phyloP scores from a whole-genome alignment of 1,140 invertebrate genomes.

The Drosophila funebris region DNA sequence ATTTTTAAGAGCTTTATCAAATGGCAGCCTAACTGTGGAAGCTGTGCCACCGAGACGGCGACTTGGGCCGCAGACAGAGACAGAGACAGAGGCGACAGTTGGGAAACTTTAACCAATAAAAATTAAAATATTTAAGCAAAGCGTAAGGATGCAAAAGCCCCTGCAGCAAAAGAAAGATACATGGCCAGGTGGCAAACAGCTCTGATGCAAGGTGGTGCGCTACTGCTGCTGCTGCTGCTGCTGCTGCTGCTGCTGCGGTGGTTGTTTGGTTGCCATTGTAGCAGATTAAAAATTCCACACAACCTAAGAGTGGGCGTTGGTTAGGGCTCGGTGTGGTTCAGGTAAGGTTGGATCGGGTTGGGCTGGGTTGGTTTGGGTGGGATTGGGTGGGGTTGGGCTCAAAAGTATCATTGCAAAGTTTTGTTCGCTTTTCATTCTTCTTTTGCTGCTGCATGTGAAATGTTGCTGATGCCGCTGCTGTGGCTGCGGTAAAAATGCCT shows the following conservation, averaged over 20 bases:
- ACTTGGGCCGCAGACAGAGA: background rate
- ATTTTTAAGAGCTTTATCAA: constrained; percentile 75
- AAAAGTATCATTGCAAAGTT: constrained; percentile 80
- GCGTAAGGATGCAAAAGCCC: constrained; percentile 78
- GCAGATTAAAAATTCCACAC: constrained; percentile 81
- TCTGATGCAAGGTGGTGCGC: constrained; percentile 18
- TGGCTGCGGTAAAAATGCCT: constrained; percentile 76
- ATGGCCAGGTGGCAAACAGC: constrained; percentile 32
- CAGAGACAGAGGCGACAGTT: constrained; percentile 45
- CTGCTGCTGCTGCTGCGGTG: constrained; percentile 27
- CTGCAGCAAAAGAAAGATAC: constrained; percentile 78
- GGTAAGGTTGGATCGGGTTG: background rate
- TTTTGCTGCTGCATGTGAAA: constrained; percentile 59
- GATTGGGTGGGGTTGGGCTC: background rate
- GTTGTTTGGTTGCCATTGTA: constrained; percentile 47
- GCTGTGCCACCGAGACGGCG: background rate
- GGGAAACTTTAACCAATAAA: constrained; percentile 77
- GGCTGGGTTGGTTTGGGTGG: background rate
- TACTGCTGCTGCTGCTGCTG: constrained; percentile 7
- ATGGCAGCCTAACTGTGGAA: constrained; percentile 40
- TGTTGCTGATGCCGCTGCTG: constrained; percentile 20
- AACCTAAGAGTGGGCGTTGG: constrained; percentile 51
- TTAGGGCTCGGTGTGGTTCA: background rate
- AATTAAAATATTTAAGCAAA: constrained; percentile 82
- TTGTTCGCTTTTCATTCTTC: constrained; percentile 51